These are phyloP conservation scores for Trogon melanurus DNA, from an alignment of 2,113 vertebrate species.

Conservation along the genomic window DNA sequence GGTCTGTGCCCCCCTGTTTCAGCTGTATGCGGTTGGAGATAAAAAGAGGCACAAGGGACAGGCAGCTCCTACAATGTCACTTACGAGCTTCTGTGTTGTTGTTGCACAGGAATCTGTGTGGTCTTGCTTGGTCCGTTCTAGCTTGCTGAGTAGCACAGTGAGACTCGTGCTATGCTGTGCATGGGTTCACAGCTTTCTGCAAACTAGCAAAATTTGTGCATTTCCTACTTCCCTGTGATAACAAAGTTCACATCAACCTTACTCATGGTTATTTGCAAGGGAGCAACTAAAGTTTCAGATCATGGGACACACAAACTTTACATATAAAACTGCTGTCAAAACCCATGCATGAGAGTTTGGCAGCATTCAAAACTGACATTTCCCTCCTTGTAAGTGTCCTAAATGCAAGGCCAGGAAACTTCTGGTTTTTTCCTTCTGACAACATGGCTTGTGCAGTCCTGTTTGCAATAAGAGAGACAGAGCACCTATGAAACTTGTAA, in stretches of 20 bases:
- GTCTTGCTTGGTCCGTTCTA: neutral
- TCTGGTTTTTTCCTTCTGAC: neutral
- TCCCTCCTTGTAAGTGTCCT: neutral
- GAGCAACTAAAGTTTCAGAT: neutral
- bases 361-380: neutral
- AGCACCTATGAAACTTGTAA: neutral
- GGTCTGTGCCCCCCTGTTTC: neutral
- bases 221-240: neutral
- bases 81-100: neutral
- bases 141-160: fast-evolving
- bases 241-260: neutral
- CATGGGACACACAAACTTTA: neutral
- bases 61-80: neutral
- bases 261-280: neutral
- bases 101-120: neutral
- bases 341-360: neutral
- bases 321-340: neutral
- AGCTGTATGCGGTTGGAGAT: neutral
- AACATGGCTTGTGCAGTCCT: neutral
- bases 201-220: neutral
- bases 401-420: neutral
- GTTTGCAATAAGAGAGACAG: neutral
- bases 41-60: neutral
- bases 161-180: neutral
- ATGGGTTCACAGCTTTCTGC: neutral